Conservation (phyloP, 1,140 invertebrate species). For the Bathynomus jamesi region DNA sequence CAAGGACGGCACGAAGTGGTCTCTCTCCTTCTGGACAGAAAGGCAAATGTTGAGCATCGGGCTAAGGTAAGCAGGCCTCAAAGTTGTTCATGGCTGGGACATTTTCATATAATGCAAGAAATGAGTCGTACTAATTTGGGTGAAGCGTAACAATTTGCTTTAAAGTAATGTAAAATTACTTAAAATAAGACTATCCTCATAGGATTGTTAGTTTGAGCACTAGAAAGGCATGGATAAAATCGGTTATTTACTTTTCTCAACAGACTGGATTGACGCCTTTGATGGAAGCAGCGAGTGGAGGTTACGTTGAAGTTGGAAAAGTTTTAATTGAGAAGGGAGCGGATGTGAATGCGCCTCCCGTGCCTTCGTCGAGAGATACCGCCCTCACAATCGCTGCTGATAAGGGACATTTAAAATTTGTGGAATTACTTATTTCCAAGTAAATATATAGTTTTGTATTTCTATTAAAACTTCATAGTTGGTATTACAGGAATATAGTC, state of each 20-base stretch:
- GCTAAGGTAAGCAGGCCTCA: constrained; percentile 68
- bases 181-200: no score
- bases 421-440: constrained; percentile 42
- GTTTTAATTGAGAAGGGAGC: constrained; percentile 93
- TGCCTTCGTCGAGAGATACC: constrained; percentile 94
- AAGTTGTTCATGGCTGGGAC: background rate
- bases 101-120: no score
- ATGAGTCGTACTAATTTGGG: no score
- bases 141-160: no score
- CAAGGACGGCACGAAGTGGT: constrained; percentile 98
- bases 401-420: constrained; percentile 76
- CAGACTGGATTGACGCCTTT: constrained; percentile 92
- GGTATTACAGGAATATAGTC: no score
- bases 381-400: constrained; percentile 98
- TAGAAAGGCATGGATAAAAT: no score
- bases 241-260: no score
- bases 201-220: no score
- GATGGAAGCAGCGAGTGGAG: constrained; percentile 99
- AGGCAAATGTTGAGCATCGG: constrained; percentile 97
- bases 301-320: constrained; percentile 94
- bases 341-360: constrained; percentile 96
- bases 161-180: no score
- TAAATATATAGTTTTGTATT: constrained; percentile 23
- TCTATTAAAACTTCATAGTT: no score
- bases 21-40: constrained; percentile 84